Conservation (phyloP, 2,113 vertebrate genomes). For the Brienomyrus longianalis region DNA sequence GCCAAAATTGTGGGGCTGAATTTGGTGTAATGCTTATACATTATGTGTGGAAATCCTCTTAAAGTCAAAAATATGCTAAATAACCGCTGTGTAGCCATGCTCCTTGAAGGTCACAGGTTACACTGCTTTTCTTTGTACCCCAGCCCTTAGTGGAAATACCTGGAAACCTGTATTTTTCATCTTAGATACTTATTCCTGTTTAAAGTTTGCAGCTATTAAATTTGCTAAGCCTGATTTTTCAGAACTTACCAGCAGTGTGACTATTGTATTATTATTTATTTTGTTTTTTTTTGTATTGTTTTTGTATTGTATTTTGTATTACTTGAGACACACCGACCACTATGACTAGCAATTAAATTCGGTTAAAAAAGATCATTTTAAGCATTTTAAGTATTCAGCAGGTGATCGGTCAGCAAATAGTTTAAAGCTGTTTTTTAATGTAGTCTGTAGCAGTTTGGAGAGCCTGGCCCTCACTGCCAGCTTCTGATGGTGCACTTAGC, state of each 20-base stretch:
- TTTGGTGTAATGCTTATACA: background rate
- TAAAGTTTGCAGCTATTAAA: background rate
- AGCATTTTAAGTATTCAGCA: background rate
- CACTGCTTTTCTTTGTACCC: background rate
- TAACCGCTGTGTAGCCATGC: background rate
- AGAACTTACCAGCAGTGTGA: background rate
- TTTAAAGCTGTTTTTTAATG: background rate
- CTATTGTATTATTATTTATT: background rate
- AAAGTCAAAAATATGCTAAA: background rate
- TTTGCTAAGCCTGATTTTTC: background rate
- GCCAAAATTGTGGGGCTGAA: background rate
- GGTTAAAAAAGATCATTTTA: background rate
- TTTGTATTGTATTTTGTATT: background rate
- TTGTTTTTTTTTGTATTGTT: background rate
- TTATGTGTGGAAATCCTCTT: background rate
- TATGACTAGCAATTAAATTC: background rate
- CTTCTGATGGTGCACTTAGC: background rate
- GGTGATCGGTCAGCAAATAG: background rate
- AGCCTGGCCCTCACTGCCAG: background rate
- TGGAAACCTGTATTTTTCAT: background rate
- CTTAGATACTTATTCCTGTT: background rate
- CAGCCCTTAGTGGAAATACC: background rate
- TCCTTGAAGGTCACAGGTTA: background rate
- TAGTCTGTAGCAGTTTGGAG: background rate
- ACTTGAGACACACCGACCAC: background rate